Base-by-base conservation (phyloP, 2,113 vertebrate genomes). In the Crotophaga sulcirostris region DNA sequence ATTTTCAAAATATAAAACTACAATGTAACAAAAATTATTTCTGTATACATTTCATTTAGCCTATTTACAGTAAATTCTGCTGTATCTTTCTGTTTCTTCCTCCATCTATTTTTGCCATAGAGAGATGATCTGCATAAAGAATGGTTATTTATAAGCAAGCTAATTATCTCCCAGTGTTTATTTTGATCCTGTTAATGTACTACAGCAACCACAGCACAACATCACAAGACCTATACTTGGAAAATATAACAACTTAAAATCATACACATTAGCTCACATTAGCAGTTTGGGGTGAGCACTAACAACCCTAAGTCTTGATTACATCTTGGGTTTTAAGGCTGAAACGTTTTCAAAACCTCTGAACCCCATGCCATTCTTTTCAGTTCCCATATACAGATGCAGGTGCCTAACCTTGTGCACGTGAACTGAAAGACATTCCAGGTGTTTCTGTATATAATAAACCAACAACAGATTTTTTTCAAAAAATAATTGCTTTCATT, bases 101-200 rank as follows among this genome's bases (percentile, higher is more conserved):
- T 70, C 40, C 33, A 34, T 62, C 40, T 59, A 55, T 40, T 26
- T 82, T 68, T 84, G 21, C 59, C 34, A 63, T 10, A 55, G 21
- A 86, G 56, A 62, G 36, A 81, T 45, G 42, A 80, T 84, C 49
- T 86, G 76, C 52, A 84, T 63, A 42, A 68, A 90, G 78, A 23
- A 88, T 62, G 20, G 24, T 74, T 90, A 86, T 76, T 85, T 91
- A 88, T 84, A 76, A 94, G 62, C 6, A 0, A 86, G 34, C n/a
- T 87, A 83, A 93, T 85, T 96, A 74, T 74, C 60, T 91, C 42
- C 59, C 38, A 40, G 36, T 25, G 60, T 88, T 87, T 67, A 90
- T 93, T 91, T 52, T 81, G 72, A 83, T 79, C n/a, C 36, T 78
- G n/a, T 52, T 80, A 77, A 54, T 16, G 38, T n/a, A 49, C 38